Evolutionary conservation across 2,113 vertebrate species (phyloP).

Genomic region (Thalassarche chlororhynchos): DNA sequence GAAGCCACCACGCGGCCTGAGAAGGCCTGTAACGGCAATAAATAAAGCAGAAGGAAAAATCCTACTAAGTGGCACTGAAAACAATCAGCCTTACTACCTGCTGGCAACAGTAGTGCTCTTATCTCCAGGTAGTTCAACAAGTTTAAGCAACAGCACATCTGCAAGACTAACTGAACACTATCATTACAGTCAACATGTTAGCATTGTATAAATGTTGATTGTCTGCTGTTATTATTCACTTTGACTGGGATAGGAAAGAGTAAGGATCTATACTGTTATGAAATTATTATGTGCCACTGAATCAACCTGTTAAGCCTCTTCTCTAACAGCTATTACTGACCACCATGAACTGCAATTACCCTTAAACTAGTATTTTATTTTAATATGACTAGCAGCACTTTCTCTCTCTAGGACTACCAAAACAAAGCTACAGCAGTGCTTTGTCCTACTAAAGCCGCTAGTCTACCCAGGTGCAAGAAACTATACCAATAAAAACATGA

Average conservation of each 20-base stretch:
- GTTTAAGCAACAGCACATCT: neutral
- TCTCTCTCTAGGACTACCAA: neutral
- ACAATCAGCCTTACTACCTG: neutral
- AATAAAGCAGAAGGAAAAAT: neutral
- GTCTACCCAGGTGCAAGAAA: neutral
- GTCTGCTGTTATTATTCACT: neutral
- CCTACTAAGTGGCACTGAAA: neutral
- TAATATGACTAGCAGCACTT: neutral
- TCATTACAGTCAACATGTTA: neutral
- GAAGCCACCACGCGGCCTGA: fast-evolving
- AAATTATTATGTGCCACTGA: neutral
- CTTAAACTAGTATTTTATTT: neutral
- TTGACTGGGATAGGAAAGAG: neutral
- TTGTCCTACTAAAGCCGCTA: neutral
- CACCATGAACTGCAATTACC: neutral
- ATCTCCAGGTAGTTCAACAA: neutral
- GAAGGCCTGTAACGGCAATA: neutral
- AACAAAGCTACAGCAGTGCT: neutral
- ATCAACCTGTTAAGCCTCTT: neutral
- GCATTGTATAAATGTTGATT: neutral
- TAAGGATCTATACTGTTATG: neutral
- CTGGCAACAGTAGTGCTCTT: neutral
- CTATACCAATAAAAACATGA: neutral
- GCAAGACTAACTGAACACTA: neutral
- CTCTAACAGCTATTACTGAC: neutral